phyloP scores from a whole-genome alignment of 2,888 invertebrate species.

The Psococerastis gibbosa region DNA sequence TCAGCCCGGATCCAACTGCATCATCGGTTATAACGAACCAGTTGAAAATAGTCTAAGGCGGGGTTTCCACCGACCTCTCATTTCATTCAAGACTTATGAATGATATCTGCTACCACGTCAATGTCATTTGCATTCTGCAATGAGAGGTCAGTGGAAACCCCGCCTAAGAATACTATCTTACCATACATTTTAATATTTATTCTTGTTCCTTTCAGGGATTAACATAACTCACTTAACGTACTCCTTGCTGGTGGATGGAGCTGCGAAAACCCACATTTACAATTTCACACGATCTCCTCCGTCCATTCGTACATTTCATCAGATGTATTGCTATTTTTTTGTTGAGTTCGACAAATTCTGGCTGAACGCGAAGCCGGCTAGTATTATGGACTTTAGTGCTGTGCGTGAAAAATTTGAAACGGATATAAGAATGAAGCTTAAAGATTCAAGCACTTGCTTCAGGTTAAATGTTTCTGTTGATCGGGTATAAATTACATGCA shows the following conservation, averaged over 20 bases:
- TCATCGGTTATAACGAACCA: too few relatives aligned
- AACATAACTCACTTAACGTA: slow-evolving; percentile 86
- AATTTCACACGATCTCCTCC: slow-evolving; percentile 52
- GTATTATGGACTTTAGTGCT: slow-evolving; percentile 89
- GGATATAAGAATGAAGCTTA: slow-evolving; percentile 43
- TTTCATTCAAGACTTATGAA: too few relatives aligned
- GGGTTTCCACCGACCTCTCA: too few relatives aligned
- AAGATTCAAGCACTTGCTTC: slow-evolving; percentile 50
- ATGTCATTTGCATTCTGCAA: too few relatives aligned
- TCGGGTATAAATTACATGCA: slow-evolving; percentile 34
- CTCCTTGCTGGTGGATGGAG: slow-evolving; percentile 56
- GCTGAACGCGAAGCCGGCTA: slow-evolving; percentile 75
- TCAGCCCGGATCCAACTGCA: too few relatives aligned
- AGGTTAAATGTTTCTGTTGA: slow-evolving; percentile 64
- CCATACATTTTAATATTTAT: too few relatives aligned
- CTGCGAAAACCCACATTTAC: slow-evolving; percentile 80
- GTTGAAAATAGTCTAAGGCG: too few relatives aligned
- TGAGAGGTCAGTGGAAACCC: too few relatives aligned
- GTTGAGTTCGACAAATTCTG: slow-evolving; percentile 90
- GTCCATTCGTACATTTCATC: slow-evolving; percentile 62
- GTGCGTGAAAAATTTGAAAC: slow-evolving; percentile 73
- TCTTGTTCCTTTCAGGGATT: slow-evolving; percentile 38
- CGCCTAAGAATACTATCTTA: too few relatives aligned
- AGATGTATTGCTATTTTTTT: slow-evolving; percentile 83
- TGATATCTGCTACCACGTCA: too few relatives aligned